Base-by-base conservation (phyloP, 2,113 vertebrate genomes). In the Ailuropoda melanoleuca region DNA sequence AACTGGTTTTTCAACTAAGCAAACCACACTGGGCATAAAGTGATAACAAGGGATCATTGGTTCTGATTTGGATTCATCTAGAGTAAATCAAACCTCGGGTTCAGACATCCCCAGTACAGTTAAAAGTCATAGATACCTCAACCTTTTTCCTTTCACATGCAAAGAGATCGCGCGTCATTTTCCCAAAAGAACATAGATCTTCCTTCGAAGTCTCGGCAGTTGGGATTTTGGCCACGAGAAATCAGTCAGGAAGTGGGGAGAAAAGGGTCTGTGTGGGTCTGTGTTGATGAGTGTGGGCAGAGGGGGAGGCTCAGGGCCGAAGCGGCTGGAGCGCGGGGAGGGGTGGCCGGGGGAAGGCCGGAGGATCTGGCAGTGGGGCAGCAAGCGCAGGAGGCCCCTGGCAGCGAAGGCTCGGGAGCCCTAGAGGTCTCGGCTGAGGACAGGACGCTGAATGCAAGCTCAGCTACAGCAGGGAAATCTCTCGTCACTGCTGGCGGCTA, bases 391-490 rank as follows among this genome's bases (percentile, higher is more conserved):
- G 97, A 95, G 97, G 96, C 95, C 97, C 97, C 88, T 91, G 90
- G 98, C 97, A 96, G 98, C 64, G 94, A 84, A 90, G 98, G 98
- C 97, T 97, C 93, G 66, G 98, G 97, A 89, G 68, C 97, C 98
- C 97, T 93, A 82, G 94, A 97, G 98, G 98, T 93, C 95, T 97
- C 8, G 21, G 97, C 95, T 93, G 97, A 93, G 98, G 97, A 95
- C 97, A 96, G 96, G 97, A 96, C 0, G 98, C 98, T 74, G 97
- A 88, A 89, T 96, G 72, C 37, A 31, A 46, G 98, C 97, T 3
- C 98, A 98, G 98, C 97, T 98, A 98, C 98, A 98, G 98, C 98
- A 98, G 98, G 97, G 97, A 98, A 92, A 97, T 97, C 95, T 92
- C 91, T 97, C 18, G 97, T 90, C 93, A 58, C 97, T 58, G 75